Evolutionary conservation across 1,140 invertebrate genomes (phyloP).

Genomic region (Carposina sasakii): DNA sequence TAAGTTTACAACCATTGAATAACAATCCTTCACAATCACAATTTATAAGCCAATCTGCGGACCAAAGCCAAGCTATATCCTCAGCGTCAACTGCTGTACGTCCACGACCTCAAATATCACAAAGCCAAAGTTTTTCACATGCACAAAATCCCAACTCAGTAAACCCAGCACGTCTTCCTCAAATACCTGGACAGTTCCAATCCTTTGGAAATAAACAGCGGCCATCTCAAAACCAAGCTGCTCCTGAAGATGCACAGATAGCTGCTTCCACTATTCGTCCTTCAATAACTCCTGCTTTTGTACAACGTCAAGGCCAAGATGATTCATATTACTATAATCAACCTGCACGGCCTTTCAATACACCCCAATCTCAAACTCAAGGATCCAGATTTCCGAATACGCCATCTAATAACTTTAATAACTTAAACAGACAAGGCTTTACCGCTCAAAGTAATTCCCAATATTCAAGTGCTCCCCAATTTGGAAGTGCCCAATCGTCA

Average conservation of each 20-base stretch:
- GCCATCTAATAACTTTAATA: slow-evolving; percentile 29
- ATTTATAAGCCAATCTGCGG: neutral
- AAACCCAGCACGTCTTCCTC: too few species aligned
- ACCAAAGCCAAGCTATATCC: neutral
- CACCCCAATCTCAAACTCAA: slow-evolving; percentile 13
- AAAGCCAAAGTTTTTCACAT: neutral
- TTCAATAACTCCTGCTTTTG: too few species aligned
- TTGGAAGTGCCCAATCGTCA: too few species aligned
- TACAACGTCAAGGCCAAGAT: slow-evolving; percentile 28
- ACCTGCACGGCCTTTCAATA: slow-evolving; percentile 36
- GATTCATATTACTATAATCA: slow-evolving; percentile 40
- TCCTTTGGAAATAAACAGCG: too few species aligned
- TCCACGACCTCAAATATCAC: neutral
- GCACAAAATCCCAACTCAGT: neutral
- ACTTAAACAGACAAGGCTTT: slow-evolving; percentile 12
- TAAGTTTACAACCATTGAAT: neutral
- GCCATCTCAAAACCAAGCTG: neutral
- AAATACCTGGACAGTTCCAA: too few species aligned
- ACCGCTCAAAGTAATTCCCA: slow-evolving; percentile 1
- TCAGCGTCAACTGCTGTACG: neutral
- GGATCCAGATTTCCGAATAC: slow-evolving; percentile 20
- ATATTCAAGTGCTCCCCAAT: too few species aligned
- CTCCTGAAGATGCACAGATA: slow-evolving; percentile 19
- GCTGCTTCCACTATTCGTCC: slow-evolving; percentile 25
- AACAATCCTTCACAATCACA: neutral